Conservation (phyloP, 2,113 vertebrate genomes). For the Melanerpes formicivorus region DNA sequence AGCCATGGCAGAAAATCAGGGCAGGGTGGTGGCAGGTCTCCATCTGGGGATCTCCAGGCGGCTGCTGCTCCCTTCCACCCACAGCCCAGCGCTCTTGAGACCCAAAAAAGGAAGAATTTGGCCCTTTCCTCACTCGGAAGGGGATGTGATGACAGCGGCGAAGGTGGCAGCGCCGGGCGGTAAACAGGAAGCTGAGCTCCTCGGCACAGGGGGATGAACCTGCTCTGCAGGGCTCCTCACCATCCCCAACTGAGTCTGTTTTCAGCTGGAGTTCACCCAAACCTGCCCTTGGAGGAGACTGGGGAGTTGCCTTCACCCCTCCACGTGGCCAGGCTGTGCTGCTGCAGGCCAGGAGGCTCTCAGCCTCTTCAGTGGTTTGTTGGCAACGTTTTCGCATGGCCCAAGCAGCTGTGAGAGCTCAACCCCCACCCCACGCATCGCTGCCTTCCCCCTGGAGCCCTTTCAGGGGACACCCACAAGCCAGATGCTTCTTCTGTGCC, state of each 20-base stretch:
- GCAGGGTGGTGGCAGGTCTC: rapidly evolving
- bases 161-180: constrained; percentile 10
- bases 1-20: rapidly evolving
- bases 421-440: rapidly evolving
- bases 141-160: constrained; percentile 71
- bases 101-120: constrained; percentile 75
- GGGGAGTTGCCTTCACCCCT: not conserved
- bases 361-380: not conserved
- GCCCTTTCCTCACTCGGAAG: constrained; percentile 56
- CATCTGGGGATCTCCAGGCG: rapidly evolving
- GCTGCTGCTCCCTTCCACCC: not conserved
- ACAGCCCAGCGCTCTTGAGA: not conserved
- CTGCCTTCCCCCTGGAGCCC: not conserved
- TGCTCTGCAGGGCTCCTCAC: not conserved
- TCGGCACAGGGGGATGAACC: not conserved
- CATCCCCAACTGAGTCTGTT: not conserved
- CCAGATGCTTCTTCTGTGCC: not conserved
- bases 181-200: constrained; percentile 77
- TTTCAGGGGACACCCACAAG: not conserved
- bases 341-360: too few species aligned
- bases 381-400: not conserved
- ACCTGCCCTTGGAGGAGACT: rapidly evolving
- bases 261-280: rapidly evolving
- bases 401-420: rapidly evolving
- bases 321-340: rapidly evolving